Evolutionary conservation across 53 echinoderm and acorn worm species (phyloP), one percentile per base, ranked within the genome.

Genomic region (Zoroaster sp.): DNA sequence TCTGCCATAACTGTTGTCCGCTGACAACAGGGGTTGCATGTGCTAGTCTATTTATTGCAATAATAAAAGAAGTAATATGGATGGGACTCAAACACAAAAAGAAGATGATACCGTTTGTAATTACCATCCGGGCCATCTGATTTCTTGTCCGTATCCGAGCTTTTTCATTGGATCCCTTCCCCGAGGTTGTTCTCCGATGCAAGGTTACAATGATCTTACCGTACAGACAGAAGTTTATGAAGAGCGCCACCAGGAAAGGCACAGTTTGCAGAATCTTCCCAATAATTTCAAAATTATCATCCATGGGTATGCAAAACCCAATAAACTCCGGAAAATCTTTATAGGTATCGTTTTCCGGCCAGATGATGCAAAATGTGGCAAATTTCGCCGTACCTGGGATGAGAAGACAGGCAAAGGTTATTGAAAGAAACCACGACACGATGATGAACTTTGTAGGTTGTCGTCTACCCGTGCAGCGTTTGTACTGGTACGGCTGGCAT

Each of bases 401-500:
- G 69, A 92, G 66, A 37, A 89, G 41, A 23, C 87, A 79, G 35
- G 78, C 90, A 2, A 94, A 79, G 17, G 51, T 36, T 39, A 92
- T 2, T 20, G 89, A 87, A 6, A 94, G 38, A 11, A 92, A 9
- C 95, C 95, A 94, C 18, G 90, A 87, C 3, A 83, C 75, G 25
- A 72, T 39, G 35, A 92, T 77, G 28, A 94, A 67, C 51, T 87
- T 87, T 17, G 30, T 78, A 1, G 92, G 83, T 35, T 92, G 82
- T 4, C 81, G 80, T 38, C 87, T 68, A 20, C 90, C 86, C 18
- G 92, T 87, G 72, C 90, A 75, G 13, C 87, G 76, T 14, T 87
- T 90, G 44, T 93, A 92, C 65, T 87, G 89, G 35, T 90, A 86
- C 11, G 96, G 96, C 34, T 80, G 87, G 40, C 93, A 94, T n/a